Conservation (phyloP, 2,888 invertebrate species). For the Adela reaumurella region DNA sequence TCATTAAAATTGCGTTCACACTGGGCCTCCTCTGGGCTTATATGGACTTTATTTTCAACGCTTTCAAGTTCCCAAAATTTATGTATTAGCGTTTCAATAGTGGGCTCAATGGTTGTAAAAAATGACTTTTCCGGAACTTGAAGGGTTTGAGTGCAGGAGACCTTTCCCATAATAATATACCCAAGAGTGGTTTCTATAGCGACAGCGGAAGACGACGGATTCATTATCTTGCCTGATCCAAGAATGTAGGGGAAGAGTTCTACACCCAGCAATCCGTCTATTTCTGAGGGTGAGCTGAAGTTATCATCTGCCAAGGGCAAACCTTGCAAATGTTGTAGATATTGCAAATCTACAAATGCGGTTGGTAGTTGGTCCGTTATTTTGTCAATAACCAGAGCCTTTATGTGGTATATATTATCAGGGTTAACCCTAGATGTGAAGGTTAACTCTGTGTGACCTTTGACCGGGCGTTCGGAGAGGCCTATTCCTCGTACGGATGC, state of each 20-base stretch:
- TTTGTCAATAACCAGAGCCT: background rate
- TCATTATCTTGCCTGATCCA: background rate
- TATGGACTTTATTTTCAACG: background rate
- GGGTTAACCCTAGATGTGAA: background rate
- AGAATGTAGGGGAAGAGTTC: background rate
- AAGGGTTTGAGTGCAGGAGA: no score
- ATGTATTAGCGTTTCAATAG: background rate
- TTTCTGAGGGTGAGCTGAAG: background rate
- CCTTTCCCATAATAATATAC: background rate
- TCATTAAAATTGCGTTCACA: background rate
- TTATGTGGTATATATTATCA: background rate
- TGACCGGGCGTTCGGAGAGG: background rate
- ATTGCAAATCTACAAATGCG: background rate
- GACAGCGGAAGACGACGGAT: background rate
- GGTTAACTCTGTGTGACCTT: background rate
- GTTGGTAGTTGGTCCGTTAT: background rate
- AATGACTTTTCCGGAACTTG: background rate
- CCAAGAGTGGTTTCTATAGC: background rate
- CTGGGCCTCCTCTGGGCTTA: background rate
- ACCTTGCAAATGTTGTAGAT: background rate
- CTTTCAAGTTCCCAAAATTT: background rate
- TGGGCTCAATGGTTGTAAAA: background rate
- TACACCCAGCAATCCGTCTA: background rate
- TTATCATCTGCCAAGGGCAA: background rate
- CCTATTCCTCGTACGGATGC: conserved; percentile 5